These are phyloP conservation scores for Paratrypauchen microcephalus DNA, from an alignment of 2,797 vertebrate genomes.

Conservation along the genomic window DNA sequence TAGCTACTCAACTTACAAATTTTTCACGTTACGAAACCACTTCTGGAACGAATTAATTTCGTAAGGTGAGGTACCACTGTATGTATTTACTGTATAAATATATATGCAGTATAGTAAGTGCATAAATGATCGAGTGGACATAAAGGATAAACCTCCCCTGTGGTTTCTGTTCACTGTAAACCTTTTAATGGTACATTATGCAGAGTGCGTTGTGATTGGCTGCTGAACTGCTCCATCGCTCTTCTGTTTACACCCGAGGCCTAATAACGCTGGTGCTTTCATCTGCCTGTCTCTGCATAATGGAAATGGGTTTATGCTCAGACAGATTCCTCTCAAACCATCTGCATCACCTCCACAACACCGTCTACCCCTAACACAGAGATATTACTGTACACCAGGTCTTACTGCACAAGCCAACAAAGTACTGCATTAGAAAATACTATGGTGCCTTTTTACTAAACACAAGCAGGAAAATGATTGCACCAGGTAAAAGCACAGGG, in stretches of 20 bases:
- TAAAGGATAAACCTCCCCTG: neutral
- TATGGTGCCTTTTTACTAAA: too few species aligned
- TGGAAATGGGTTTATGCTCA: slow-evolving; percentile 1
- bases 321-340: neutral
- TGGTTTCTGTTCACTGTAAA: neutral
- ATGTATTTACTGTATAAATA: too few species aligned
- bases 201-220: neutral
- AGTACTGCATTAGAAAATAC: neutral
- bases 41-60: too few species aligned
- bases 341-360: neutral
- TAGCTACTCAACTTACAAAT: too few species aligned
- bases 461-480: too few species aligned
- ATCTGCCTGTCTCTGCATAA: slow-evolving; percentile 11
- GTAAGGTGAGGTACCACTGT: too few species aligned
- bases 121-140: neutral
- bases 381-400: neutral
- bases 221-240: neutral
- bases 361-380: neutral
- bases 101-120: too few species aligned
- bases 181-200: neutral
- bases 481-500: too few species aligned
- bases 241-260: neutral
- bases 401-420: neutral
- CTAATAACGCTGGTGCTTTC: slow-evolving; percentile 1
- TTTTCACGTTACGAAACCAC: too few species aligned